Percentiles rank a stretch among this genome's conserved stretches.
Conservation (phyloP, 2,797 vertebrate genomes). For the Xenentodon cancila region DNA sequence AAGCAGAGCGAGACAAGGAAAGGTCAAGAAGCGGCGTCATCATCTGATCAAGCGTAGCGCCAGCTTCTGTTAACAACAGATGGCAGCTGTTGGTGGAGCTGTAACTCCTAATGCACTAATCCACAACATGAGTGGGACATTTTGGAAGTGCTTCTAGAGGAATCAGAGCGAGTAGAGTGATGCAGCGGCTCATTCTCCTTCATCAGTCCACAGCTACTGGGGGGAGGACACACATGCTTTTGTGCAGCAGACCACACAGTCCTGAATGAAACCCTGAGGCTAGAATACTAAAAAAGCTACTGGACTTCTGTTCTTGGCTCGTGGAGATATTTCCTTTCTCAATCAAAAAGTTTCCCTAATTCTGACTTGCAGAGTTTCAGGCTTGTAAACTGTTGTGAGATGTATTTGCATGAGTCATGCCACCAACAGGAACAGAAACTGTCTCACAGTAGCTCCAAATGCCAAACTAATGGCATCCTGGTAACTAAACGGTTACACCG, state of each 20-base stretch:
- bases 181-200: neutral
- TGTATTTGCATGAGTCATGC: too few species aligned
- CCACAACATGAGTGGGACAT: neutral
- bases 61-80: neutral
- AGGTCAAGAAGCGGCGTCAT: neutral
- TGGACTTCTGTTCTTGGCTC: neutral
- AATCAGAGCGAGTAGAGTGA: constrained; percentile 1
- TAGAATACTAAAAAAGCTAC: neutral
- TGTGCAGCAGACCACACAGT: neutral
- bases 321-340: too few species aligned
- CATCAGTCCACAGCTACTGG: neutral
- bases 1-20: constrained; percentile 4
- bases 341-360: too few species aligned
- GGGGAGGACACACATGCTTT: neutral
- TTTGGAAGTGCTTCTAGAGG: neutral
- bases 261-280: neutral
- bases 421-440: too few species aligned
- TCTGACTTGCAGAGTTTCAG: too few species aligned
- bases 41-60: neutral
- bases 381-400: too few species aligned
- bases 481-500: too few species aligned
- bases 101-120: neutral
- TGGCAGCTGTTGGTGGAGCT: constrained; percentile 5
- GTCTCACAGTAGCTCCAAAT: too few species aligned
- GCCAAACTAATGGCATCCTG: too few species aligned